Conservation (phyloP, 2,797 vertebrate species). For the Parotocinclus haroldoi region DNA sequence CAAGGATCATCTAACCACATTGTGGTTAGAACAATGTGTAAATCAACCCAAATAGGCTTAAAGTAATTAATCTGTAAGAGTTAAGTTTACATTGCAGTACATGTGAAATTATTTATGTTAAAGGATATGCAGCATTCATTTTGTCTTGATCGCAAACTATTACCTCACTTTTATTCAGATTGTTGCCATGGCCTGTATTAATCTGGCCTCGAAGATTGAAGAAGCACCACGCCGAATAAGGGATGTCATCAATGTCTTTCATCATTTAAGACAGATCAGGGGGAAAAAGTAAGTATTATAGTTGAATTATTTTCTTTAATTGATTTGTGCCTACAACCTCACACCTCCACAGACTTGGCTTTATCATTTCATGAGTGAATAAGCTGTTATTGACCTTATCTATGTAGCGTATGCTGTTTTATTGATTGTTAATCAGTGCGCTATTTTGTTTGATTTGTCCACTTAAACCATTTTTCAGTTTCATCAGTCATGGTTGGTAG, state of each 20-base stretch:
- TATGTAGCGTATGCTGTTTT: conserved; percentile 31
- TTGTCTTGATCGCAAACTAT: background rate
- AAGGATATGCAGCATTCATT: too few species aligned
- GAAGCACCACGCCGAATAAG: conserved; percentile 94
- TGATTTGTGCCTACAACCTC: conserved; percentile 24
- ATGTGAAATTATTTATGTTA: too few species aligned
- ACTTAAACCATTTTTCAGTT: conserved; percentile 79
- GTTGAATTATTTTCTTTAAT: background rate
- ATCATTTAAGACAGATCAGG: conserved; percentile 89
- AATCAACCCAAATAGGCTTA: too few species aligned
- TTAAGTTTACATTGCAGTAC: too few species aligned
- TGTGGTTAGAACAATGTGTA: too few species aligned
- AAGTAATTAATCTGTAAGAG: too few species aligned
- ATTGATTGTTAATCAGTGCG: conserved; percentile 59
- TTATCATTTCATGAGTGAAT: conserved; percentile 37
- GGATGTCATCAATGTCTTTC: conserved; percentile 98
- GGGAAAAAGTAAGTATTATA: conserved; percentile 89
- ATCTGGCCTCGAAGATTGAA: conserved; percentile 97
- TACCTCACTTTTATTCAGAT: conserved; percentile 73
- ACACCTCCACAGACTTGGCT: conserved; percentile 31
- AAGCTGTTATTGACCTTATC: conserved; percentile 27
- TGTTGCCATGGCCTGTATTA: conserved; percentile 98
- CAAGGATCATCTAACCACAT: too few species aligned
- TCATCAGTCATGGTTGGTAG: conserved; percentile 65
- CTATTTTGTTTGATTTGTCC: conserved; percentile 70